These are phyloP conservation scores for Malurus cyaneus DNA, from an alignment of 2,113 vertebrate genomes.

Conservation along the genomic window DNA sequence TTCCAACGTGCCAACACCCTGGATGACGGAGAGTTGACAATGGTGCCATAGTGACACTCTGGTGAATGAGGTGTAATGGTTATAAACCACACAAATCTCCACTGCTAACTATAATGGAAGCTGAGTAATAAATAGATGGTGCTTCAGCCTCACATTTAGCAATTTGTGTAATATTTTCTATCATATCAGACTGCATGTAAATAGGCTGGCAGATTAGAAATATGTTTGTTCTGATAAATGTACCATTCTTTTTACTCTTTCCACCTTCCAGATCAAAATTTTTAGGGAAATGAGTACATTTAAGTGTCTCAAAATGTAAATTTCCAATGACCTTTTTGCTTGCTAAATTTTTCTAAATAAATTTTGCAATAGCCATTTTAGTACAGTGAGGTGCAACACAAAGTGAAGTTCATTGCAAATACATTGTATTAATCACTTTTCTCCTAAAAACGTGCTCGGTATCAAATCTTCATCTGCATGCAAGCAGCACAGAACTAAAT, in stretches of 20 bases:
- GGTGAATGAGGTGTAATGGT: not conserved
- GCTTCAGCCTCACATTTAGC: not conserved
- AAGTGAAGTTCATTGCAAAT: not conserved
- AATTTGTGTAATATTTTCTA: not conserved
- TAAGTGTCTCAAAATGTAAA: not conserved
- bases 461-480: not conserved
- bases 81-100: not conserved
- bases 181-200: not conserved
- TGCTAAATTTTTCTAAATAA: not conserved
- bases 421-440: not conserved
- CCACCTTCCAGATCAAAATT: not conserved
- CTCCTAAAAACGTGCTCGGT: not conserved
- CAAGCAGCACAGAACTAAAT: not conserved
- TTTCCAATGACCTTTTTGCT: not conserved
- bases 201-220: not conserved
- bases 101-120: not conserved
- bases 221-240: not conserved
- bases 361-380: not conserved
- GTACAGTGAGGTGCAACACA: not conserved
- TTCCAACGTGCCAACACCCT: fast-evolving
- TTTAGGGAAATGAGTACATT: not conserved
- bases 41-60: not conserved
- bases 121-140: not conserved
- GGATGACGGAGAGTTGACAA: not conserved
- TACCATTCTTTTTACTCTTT: not conserved